phyloP scores from a whole-genome alignment of 2,113 vertebrate genomes.

The Irena cyanogastra region DNA sequence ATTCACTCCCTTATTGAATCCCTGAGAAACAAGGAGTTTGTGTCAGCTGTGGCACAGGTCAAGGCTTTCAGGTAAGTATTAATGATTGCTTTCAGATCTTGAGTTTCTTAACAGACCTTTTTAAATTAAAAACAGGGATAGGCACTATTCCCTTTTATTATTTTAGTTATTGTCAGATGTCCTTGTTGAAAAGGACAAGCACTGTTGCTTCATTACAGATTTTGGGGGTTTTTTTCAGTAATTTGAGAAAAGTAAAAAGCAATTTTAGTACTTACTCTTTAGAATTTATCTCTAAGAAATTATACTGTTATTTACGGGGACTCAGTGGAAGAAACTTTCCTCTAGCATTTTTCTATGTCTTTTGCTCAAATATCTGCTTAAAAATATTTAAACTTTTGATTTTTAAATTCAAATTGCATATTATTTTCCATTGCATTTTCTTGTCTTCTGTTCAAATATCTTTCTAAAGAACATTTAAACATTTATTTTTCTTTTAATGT shows the following conservation, averaged over 20 bases:
- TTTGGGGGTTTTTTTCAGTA: not conserved
- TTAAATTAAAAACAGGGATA: not conserved
- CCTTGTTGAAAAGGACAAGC: not conserved
- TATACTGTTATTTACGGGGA: not conserved
- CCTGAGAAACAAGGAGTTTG: constrained; percentile 85
- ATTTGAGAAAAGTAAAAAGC: not conserved
- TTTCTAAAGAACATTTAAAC: not conserved
- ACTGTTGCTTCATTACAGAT: not conserved
- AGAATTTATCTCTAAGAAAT: not conserved
- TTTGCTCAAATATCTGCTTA: not conserved
- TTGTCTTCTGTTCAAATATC: not conserved
- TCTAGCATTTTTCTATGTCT: not conserved
- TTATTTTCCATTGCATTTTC: not conserved
- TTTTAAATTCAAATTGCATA: not conserved
- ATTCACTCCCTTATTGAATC: constrained; percentile 94
- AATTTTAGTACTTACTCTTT: not conserved
- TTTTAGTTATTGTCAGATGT: not conserved
- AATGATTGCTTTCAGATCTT: not conserved
- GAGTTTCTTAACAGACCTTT: not conserved
- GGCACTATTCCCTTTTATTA: not conserved
- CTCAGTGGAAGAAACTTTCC: not conserved
- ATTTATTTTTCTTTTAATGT: not conserved
- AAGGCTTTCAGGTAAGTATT: constrained; percentile 87
- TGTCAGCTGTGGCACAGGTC: constrained; percentile 88
- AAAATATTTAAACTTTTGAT: not conserved